Conservation (phyloP, 2,888 invertebrate species). For the Cephus nigrinus region DNA sequence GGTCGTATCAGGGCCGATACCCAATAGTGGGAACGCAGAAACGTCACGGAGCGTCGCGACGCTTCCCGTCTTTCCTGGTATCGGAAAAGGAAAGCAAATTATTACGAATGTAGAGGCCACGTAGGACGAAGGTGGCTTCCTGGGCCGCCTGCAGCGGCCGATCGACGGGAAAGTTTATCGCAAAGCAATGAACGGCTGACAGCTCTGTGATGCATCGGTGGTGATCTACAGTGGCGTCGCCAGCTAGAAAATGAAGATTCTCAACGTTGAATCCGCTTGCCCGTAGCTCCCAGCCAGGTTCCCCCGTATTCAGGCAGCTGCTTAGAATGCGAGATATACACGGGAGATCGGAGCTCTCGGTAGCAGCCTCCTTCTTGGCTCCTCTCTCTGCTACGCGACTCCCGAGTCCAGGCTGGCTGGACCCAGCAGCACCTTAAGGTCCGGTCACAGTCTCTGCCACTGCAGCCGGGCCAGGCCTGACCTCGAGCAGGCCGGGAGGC, state of each 20-base stretch:
- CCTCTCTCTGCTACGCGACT: neutral
- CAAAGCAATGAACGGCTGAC: conserved; percentile 52
- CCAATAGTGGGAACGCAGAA: neutral
- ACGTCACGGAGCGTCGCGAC: neutral
- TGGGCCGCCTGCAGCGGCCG: neutral
- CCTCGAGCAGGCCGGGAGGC: conserved; percentile 20
- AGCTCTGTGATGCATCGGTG: conserved; percentile 55
- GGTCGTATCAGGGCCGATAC: neutral
- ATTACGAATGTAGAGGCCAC: neutral
- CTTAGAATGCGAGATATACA: neutral
- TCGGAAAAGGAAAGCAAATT: neutral
- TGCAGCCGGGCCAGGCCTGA: neutral
- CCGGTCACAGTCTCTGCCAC: conserved; percentile 9
- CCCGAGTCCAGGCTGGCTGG: neutral
- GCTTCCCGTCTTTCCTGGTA: neutral
- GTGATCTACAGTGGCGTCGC: conserved; percentile 54
- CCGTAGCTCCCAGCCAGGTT: neutral
- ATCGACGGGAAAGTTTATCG: conserved; percentile 48
- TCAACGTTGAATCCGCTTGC: neutral
- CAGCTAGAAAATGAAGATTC: neutral
- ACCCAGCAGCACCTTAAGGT: conserved; percentile 16
- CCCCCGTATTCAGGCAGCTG: neutral
- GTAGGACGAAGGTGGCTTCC: neutral
- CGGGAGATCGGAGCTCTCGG: neutral
- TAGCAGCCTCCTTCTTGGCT: neutral